These are phyloP conservation scores for Rotaria macrura DNA, from an alignment of 2,888 invertebrate species.

Conservation along the genomic window DNA sequence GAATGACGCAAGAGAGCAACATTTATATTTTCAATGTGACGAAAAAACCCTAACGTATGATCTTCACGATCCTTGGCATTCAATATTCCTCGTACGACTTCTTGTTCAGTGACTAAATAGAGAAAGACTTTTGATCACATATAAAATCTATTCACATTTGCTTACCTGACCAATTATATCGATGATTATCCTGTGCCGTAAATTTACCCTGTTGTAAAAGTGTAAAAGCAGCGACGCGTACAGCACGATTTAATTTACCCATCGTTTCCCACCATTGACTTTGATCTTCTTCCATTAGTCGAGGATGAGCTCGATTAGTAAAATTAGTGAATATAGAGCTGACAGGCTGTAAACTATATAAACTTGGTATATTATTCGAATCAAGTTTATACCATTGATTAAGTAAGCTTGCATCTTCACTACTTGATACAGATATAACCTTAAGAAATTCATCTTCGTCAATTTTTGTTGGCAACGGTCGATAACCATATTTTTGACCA, in stretches of 20 bases:
- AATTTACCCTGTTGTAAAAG: constrained; percentile 58
- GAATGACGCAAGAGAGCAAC: constrained; percentile 66
- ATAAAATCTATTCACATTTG: not conserved
- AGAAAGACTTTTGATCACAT: not conserved
- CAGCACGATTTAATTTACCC: constrained; percentile 81
- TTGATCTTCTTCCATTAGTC: constrained; percentile 87
- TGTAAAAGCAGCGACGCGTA: constrained; percentile 79
- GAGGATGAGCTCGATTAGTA: constrained; percentile 77
- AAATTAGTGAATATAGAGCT: constrained; percentile 91
- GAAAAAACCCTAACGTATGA: constrained; percentile 77
- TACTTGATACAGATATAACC: constrained; percentile 22
- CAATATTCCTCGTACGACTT: constrained; percentile 86
- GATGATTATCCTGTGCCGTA: constrained; percentile 27
- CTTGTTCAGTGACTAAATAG: constrained; percentile 79
- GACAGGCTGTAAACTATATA: constrained; percentile 62
- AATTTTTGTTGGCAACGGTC: constrained; percentile 92
- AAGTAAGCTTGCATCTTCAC: constrained; percentile 24
- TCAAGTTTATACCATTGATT: constrained; percentile 61
- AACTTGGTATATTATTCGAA: constrained; percentile 63
- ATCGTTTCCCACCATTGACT: constrained; percentile 95
- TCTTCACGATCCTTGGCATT: constrained; percentile 86
- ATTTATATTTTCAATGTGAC: constrained; percentile 93
- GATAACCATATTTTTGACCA: constrained; percentile 94
- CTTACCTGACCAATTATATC: constrained; percentile 33
- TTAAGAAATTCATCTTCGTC: constrained; percentile 61